These are phyloP conservation scores for Hyla sarda DNA, from an alignment of 2,113 vertebrate species.

Conservation along the genomic window DNA sequence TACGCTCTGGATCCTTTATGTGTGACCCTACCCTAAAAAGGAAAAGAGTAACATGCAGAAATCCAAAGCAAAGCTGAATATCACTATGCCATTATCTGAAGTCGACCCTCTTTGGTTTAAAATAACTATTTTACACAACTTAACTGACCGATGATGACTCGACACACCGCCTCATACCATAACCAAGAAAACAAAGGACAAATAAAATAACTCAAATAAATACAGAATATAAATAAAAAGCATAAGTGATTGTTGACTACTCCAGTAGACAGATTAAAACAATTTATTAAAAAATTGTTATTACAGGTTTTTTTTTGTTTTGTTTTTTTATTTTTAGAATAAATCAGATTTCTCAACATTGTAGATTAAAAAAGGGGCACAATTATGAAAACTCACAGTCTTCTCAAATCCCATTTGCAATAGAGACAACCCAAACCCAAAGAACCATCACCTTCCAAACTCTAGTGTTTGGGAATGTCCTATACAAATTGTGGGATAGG, in stretches of 20 bases:
- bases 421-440: background rate
- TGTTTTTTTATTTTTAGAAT: constrained; percentile 23
- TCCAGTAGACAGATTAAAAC: background rate
- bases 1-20: too few relatives aligned
- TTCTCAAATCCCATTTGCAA: background rate
- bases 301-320: constrained; percentile 17
- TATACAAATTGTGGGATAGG: background rate
- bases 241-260: constrained; percentile 11
- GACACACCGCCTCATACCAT: background rate
- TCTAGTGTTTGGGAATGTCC: background rate
- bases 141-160: background rate
- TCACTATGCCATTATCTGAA: constrained; percentile 3
- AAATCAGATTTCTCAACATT: constrained; percentile 2
- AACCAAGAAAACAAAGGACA: background rate
- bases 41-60: constrained; percentile 20
- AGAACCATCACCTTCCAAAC: background rate
- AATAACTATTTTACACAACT: background rate
- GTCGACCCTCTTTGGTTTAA: constrained; percentile 49
- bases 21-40: too few relatives aligned
- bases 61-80: constrained; percentile 1
- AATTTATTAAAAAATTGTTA: constrained; percentile 39
- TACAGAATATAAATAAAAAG: constrained; percentile 14
- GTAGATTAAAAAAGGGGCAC: constrained; percentile 7
- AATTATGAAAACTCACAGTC: background rate
- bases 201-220: background rate